Evolutionary conservation across 2,888 invertebrate species (phyloP), one percentile per base, ranked within the genome.

Genomic region (Euzetes globulus): DNA sequence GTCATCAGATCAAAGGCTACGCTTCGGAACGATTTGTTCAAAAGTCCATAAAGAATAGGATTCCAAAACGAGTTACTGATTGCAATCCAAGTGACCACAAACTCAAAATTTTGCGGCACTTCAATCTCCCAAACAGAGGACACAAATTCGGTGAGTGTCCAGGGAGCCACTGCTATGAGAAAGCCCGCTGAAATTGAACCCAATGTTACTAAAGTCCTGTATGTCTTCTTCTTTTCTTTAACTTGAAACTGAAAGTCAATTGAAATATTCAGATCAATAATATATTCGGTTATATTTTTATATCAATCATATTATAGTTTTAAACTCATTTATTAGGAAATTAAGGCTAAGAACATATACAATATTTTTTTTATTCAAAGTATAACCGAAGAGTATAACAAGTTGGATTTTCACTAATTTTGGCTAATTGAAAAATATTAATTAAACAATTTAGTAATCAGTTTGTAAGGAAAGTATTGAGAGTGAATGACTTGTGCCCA

Each of bases 51-150:
- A 75, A 92, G 87, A 81, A 92, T 91, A 1, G 92, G 92, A 83
- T 92, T 92, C 92, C 92, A 92, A 82, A 92, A 90, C 82, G 91
- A 91, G 85, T 92, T 91, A 82, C 91, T 91, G 74, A 92, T 84
- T 4, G 92, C 91, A 79, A 91, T 84, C 92, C 92, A 92, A 72
- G 92, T 92, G 76, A 91, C 90, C 75, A 91, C 85, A 82, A 92
- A 92, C 82, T 92, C 92, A 79, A 92, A 84, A 77, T 89, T 88
- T 47, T 90, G 88, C 1, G 92, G 91, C 76, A 87, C 89, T 86
- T 90, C 90, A 79, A 91, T 89, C 76, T 92, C 92, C 29, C 92
- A 92, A 82, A 92, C 92, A 41, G 92, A 92, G 50, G 91, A 91
- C 55, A 92, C 92, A 77, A 92, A 91, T 86, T 92, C 92, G 84